Percentiles rank a stretch among this genome's conserved stretches.
Evolutionary conservation across 2,113 vertebrate species (phyloP).

Genomic region (Tauraco erythrolophus): DNA sequence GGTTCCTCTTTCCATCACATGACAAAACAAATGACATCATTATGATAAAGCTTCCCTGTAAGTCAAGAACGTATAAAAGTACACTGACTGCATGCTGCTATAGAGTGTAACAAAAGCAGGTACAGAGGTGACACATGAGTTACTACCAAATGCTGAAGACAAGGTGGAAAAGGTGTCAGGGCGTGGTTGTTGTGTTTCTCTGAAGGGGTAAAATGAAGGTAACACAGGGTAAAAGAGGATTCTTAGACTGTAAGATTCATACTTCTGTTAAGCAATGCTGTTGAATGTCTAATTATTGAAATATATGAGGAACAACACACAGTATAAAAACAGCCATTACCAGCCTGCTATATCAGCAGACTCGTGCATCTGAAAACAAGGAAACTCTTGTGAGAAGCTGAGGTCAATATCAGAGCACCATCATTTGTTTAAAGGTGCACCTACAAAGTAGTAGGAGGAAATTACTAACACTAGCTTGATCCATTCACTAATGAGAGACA

Average conservation of each 20-base stretch:
- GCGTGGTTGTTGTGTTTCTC: background rate
- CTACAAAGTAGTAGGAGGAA: background rate
- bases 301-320: background rate
- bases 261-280: background rate
- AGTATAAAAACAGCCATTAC: background rate
- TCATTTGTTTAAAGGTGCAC: background rate
- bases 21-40: background rate
- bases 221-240: background rate
- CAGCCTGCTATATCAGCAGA: background rate
- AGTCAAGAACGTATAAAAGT: background rate
- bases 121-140: background rate
- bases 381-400: background rate
- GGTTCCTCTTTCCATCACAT: background rate
- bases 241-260: background rate
- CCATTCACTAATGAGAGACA: background rate
- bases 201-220: conserved; percentile 1
- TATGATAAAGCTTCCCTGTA: background rate
- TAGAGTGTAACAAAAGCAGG: background rate
- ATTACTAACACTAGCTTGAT: background rate
- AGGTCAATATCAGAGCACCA: background rate
- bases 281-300: background rate
- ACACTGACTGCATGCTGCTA: background rate
- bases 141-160: background rate
- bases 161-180: background rate
- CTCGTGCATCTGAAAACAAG: background rate